Evolutionary conservation across 1,140 invertebrate genomes (phyloP), one percentile per base, ranked within the genome.

Genomic region (Macrobrachium nipponense): DNA sequence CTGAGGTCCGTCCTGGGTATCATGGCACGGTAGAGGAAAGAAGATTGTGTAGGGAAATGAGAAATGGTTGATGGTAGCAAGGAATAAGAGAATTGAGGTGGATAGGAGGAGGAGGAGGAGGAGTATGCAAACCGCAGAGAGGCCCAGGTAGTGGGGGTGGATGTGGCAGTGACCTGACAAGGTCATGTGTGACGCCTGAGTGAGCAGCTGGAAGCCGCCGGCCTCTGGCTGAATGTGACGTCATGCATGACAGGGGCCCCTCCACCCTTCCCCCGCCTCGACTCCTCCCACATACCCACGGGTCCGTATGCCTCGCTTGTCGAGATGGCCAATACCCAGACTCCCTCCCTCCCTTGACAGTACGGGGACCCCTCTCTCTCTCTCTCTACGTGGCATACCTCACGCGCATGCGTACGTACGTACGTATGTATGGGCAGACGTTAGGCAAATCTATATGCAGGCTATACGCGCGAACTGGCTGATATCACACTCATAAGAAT

Each of bases 121-220:
- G 51, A 51, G 51, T 51, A 51, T 51, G 51, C 51, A 51, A 51
- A 51, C 6, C n/a, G 5, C n/a, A 20, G 23, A 27, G 15, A 27
- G 23, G 14, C 23, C 17, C 68, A 70, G 15, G 17, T 70, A 11
- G 15, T 43, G n/a, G 68, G 36, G 23, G 20, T 70, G 68, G 68
- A 27, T 43, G 18, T 20, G 68, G 23, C 15, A n/a, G 68, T 23
- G 68, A 70, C 68, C 68, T 70, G 23, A 17, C 68, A 70, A 70
- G 68, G 68, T 70, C 68, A 70, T 43, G 68, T 70, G 68, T 70
- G 23, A 27, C 68, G 68, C 68, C 68, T 23, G 68, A 43, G 68
- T 70, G 68, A 70, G 23, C 68, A 70, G 68, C 68, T 70, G 68
- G 68, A 70, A 43, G 68, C 51, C 51, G 51, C 51, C 12, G 18